Evolutionary conservation across 2,113 vertebrate genomes (phyloP), one percentile per base, ranked within the genome.

Genomic region (Morone saxatilis): DNA sequence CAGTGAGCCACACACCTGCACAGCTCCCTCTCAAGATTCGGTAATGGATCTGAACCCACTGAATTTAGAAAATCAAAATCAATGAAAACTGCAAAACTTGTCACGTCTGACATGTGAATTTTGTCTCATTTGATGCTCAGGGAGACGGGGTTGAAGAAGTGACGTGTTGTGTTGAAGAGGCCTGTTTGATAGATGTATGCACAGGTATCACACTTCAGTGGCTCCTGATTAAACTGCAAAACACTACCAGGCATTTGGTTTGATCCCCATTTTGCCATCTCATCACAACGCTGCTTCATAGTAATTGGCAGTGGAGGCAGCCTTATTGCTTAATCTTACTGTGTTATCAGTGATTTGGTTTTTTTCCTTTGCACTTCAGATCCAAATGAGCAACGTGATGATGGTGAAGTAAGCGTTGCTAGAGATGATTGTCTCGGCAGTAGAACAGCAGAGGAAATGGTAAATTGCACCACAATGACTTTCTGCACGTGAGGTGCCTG

Each of bases 381-480:
- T 65, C 13, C 19, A 53, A 22, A 69, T 6, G n/a, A 83, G 31
- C 19, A 5, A 57, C 50, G 19, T 47, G 67, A 45, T n/a, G 47
- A 69, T 1, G 8, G 9, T 2, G 6, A 36, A 12, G 6, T 47
- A 2, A 8, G 19, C 12, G 38, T 65, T 57, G 70, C 13, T 40
- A 38, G 1, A 54, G 6, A 17, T 1, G 7, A 38, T n/a, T 11
- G 41, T 31, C 17, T 70, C 66, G 48, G 57, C 70, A 60, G 11
- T 19, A 8, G 38, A n/a, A 43, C n/a, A 13, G 51, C 54, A 82
- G 47, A 90, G 71, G 84, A 89, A 73, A 71, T 14, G 81, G 81
- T 78, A 57, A 43, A 25, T 84, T 78, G 19, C 70, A 54, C 43
- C 83, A 56, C 47, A n/a, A 4, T 71, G 9, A 60, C 59, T 82